Conservation (phyloP, 2,888 invertebrate genomes). For the Platycheirus rosarum region DNA sequence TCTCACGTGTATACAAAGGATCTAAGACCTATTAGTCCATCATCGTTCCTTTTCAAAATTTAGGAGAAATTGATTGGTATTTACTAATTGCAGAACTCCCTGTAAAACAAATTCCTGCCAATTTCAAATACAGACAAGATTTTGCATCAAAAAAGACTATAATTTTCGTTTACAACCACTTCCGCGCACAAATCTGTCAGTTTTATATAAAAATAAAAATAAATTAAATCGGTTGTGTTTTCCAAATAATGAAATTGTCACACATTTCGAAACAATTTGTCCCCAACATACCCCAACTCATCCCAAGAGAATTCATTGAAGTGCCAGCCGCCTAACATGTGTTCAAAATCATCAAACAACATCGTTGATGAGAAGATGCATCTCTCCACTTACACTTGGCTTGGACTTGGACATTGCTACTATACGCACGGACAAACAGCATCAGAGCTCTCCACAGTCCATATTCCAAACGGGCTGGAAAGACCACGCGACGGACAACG, state of each 20-base stretch:
- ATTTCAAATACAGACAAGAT: too few relatives aligned
- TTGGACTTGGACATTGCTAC: constrained; percentile 15
- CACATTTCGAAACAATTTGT: constrained; percentile 66
- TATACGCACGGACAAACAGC: constrained; percentile 9
- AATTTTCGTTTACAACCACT: too few relatives aligned
- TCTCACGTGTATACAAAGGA: too few relatives aligned
- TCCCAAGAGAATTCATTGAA: constrained; percentile 70
- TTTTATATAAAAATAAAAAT: constrained; percentile 6
- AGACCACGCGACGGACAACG: constrained; percentile 12
- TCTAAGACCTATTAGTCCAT: too few relatives aligned
- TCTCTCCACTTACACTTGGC: constrained; percentile 20
- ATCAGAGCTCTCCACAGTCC: background rate
- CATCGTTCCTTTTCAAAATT: too few relatives aligned
- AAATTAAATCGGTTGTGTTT: background rate
- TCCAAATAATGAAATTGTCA: constrained; percentile 41
- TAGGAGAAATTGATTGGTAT: too few relatives aligned
- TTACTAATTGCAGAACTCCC: too few relatives aligned
- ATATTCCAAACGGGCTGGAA: constrained; percentile 3
- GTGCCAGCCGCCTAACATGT: constrained; percentile 57
- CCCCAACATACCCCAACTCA: constrained; percentile 64
- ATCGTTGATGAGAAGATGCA: constrained; percentile 22
- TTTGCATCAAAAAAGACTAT: too few relatives aligned
- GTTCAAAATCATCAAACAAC: constrained; percentile 53
- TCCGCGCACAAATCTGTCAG: constrained; percentile 59
- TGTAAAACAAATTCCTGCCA: too few relatives aligned